A percentile compares a stretch with the other conserved stretches of the same genome.
phyloP scores from a whole-genome alignment of 2,888 invertebrate species.

The Poecilobothrus nobilitatus region DNA sequence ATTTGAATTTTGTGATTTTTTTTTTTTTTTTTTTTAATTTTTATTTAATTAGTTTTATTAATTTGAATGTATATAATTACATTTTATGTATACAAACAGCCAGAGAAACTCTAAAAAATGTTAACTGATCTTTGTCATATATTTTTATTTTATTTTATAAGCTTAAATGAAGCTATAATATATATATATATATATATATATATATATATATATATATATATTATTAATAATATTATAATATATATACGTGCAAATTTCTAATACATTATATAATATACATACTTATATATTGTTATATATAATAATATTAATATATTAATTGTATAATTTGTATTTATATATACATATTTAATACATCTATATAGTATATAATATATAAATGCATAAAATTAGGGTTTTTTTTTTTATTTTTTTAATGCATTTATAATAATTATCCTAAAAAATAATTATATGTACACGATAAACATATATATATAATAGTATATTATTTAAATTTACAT shows the following conservation, averaged over 20 bases:
- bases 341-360: too few species aligned
- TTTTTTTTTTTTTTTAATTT: background rate
- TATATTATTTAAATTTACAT: too few species aligned
- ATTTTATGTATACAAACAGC: slow-evolving; percentile 8
- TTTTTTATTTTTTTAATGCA: too few species aligned
- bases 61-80: slow-evolving; percentile 4
- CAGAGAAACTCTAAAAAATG: slow-evolving; percentile 11
- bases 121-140: slow-evolving; percentile 9
- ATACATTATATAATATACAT: background rate
- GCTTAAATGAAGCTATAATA: background rate
- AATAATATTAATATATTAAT: too few species aligned
- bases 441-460: too few species aligned
- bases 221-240: slow-evolving; percentile 2
- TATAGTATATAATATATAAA: too few species aligned
- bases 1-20: background rate
- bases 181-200: background rate
- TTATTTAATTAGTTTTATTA: background rate
- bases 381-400: too few species aligned
- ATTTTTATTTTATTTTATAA: background rate
- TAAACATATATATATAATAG: too few species aligned
- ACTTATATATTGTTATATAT: background rate
- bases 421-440: too few species aligned
- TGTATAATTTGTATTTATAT: too few species aligned
- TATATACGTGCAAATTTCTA: background rate
- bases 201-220: background rate